These are phyloP conservation scores for Halcyon leucocephala DNA, from an alignment of 2,797 vertebrate genomes.

Conservation along the genomic window DNA sequence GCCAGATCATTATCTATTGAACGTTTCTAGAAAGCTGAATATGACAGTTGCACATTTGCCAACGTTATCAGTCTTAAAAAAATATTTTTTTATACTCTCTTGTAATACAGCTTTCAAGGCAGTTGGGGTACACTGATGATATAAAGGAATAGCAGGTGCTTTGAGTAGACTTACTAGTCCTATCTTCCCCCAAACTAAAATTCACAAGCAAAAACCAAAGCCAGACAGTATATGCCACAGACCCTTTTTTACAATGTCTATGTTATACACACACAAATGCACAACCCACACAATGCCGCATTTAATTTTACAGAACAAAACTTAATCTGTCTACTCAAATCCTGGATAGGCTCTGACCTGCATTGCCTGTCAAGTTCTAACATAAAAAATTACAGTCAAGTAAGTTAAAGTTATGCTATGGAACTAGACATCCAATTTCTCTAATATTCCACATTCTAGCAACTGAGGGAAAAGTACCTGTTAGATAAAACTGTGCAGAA, in stretches of 20 bases:
- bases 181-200: neutral
- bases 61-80: neutral
- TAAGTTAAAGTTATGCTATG: neutral
- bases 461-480: neutral
- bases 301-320: neutral
- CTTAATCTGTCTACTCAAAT: neutral
- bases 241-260: neutral
- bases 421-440: neutral
- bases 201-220: neutral
- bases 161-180: neutral
- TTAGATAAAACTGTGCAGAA: neutral
- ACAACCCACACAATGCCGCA: neutral
- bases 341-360: neutral
- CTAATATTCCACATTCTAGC: neutral
- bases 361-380: neutral
- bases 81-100: neutral
- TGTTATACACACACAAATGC: neutral
- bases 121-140: neutral
- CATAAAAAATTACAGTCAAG: neutral
- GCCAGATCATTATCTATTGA: neutral
- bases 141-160: neutral
- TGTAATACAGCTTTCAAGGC: neutral
- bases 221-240: neutral
- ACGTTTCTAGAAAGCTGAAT: neutral
- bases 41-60: neutral